Evolutionary conservation across 1,140 invertebrate species (phyloP), one percentile per base, ranked within the genome.

Genomic region (Sycophila sp.): DNA sequence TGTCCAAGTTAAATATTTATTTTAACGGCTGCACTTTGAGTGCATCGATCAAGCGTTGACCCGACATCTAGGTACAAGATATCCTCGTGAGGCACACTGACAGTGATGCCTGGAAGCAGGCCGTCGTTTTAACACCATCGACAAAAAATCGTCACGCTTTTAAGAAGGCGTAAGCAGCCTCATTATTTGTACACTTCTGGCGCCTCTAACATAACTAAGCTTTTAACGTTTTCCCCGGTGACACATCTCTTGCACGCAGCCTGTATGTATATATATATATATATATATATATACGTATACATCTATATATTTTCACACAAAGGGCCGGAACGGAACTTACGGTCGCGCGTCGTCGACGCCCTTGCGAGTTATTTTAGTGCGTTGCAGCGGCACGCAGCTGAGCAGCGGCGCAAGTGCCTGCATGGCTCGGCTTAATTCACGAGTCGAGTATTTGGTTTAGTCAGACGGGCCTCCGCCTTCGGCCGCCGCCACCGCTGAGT

Each of bases 291-390:
- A 15, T n/a, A n/a, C 3, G 28, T 32, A 55, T 26, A 55, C 51
- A 26, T n/a, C 13, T 55, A 32, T 15, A n/a, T n/a, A 26, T 24
- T 28, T 47, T 47, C 24, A 47, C 42, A n/a, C 13, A n/a, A 42
- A 42, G 13, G 13, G 40, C 4, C 5, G 11, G 24, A 42, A 38
- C 19, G 13, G 24, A n/a, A n/a, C n/a, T 5, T 24, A 38, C 26
- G n/a, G 17, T 19, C 28, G 30, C 28, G 30, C 30, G 30, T 8
- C 15, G 66, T 15, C 66, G 40, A 26, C 22, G 36, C 55, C 32
- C 42, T 11, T 10, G 24, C 17, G 32, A 28, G 65, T 67, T 67
- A 67, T 67, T 67, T 67, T 67, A 47, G 40, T 58, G 40, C 40
- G 30, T 26, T 51, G 36, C 19, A 55, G 22, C 63, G 30, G 36